Evolutionary conservation across 2,888 invertebrate species (phyloP).

Genomic region (Drosophila borealis): DNA sequence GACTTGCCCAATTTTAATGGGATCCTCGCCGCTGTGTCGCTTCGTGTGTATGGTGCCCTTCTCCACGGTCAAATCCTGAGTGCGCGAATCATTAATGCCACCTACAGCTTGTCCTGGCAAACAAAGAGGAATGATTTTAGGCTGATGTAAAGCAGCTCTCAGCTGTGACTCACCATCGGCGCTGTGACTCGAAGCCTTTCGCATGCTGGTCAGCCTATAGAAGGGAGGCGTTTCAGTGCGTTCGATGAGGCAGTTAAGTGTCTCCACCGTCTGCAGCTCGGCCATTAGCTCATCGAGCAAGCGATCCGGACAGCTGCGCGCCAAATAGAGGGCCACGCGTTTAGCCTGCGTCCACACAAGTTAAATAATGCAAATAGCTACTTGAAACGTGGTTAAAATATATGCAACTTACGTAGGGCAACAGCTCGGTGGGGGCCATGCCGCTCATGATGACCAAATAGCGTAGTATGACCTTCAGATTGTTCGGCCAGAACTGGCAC

Average conservation of each 20-base stretch:
- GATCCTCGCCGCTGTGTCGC: slow-evolving; percentile 95
- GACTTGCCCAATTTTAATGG: slow-evolving; percentile 90
- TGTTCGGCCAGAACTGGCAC: slow-evolving; percentile 98
- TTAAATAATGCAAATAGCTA: background rate
- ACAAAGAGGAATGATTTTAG: background rate
- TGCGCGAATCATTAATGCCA: slow-evolving; percentile 84
- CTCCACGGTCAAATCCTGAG: slow-evolving; percentile 88
- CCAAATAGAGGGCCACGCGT: slow-evolving; percentile 96
- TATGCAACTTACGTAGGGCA: slow-evolving; percentile 92
- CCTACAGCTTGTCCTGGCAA: slow-evolving; percentile 83
- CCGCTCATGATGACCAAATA: slow-evolving; percentile 98
- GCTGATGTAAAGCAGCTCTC: background rate
- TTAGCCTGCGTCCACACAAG: slow-evolving; percentile 90
- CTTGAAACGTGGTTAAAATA: too few relatives aligned
- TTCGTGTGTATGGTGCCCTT: slow-evolving; percentile 99
- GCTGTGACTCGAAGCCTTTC: slow-evolving; percentile 94
- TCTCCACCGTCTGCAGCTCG: slow-evolving; percentile 98
- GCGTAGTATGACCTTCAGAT: slow-evolving; percentile 97
- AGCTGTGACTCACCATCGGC: slow-evolving; percentile 85
- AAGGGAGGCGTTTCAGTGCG: slow-evolving; percentile 99
- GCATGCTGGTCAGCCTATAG: slow-evolving; percentile 96
- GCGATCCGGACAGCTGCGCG: slow-evolving; percentile 95
- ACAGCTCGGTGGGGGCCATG: slow-evolving; percentile 97
- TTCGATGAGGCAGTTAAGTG: slow-evolving; percentile 97
- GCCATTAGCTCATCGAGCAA: slow-evolving; percentile 98